These are phyloP conservation scores for Danio albolineatus DNA, from an alignment of 2,797 vertebrate species.

Conservation along the genomic window DNA sequence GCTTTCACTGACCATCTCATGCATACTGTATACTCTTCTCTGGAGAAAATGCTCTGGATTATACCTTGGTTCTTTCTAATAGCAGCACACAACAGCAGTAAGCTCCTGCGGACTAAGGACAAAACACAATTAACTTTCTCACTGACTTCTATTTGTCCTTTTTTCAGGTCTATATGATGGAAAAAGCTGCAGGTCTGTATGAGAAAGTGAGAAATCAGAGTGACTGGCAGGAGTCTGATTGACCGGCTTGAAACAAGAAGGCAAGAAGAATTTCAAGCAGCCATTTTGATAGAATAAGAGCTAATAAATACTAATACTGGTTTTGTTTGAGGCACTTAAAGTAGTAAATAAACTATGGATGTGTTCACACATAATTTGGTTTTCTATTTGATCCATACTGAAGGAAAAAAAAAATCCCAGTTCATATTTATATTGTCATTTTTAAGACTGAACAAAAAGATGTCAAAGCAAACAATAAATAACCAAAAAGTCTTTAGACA, in stretches of 20 bases:
- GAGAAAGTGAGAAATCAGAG: no score
- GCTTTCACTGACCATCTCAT: neutral
- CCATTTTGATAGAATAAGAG: neutral
- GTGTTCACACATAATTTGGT: no score
- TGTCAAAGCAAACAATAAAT: no score
- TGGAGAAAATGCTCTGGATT: slow-evolving; percentile 7
- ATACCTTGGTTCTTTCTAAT: neutral
- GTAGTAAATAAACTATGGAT: neutral
- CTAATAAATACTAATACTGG: neutral
- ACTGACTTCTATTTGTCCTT: slow-evolving; percentile 14
- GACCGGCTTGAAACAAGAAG: neutral
- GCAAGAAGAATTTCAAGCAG: neutral
- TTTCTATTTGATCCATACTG: no score
- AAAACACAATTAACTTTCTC: slow-evolving; percentile 47
- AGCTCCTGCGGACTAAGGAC: slow-evolving; percentile 18
- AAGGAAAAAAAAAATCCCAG: no score
- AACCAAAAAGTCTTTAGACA: no score
- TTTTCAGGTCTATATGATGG: neutral
- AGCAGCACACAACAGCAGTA: neutral
- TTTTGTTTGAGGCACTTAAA: neutral
- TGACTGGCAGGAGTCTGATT: neutral
- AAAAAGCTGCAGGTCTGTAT: neutral
- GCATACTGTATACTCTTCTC: neutral
- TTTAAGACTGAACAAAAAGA: no score
- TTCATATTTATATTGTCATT: no score